A percentile compares a stretch with the other conserved stretches of the same genome.
Evolutionary conservation across 2,797 vertebrate species (phyloP).

Genomic region (Sebastiscus tertius): DNA sequence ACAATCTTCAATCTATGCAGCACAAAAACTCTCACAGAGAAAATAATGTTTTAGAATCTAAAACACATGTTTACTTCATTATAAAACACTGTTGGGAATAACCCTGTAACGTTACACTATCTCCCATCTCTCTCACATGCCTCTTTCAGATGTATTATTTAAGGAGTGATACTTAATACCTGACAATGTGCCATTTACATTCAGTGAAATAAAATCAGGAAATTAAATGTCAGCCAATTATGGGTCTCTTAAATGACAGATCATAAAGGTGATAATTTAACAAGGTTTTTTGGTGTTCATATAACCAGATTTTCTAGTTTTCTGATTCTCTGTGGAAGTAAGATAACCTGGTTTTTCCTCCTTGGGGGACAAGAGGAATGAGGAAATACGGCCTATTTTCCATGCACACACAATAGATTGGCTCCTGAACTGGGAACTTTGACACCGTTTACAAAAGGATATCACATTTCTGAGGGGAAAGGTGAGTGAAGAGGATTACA

Average conservation of each 20-base stretch:
- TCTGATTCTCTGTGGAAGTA: conserved; percentile 35
- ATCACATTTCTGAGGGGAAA: conserved; percentile 35
- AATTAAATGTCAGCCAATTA: background rate
- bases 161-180: background rate
- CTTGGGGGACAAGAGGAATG: conserved; percentile 34
- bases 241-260: background rate
- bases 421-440: conserved; percentile 3
- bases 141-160: conserved; percentile 13
- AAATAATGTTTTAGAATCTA: background rate
- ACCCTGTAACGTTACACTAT: background rate
- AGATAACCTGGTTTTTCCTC: conserved; percentile 47
- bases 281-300: conserved; percentile 10
- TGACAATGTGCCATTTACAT: background rate
- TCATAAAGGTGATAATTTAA: conserved; percentile 2
- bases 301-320: conserved; percentile 54
- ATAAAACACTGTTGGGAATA: background rate
- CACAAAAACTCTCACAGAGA: no score
- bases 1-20: background rate
- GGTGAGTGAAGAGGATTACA: background rate
- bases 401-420: conserved; percentile 29
- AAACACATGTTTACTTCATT: background rate
- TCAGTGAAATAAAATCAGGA: background rate
- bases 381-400: conserved; percentile 54
- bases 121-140: background rate
- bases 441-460: conserved; percentile 10